Evolutionary conservation across 2,113 vertebrate genomes (phyloP).

Genomic region (Saguinus imperator): DNA sequence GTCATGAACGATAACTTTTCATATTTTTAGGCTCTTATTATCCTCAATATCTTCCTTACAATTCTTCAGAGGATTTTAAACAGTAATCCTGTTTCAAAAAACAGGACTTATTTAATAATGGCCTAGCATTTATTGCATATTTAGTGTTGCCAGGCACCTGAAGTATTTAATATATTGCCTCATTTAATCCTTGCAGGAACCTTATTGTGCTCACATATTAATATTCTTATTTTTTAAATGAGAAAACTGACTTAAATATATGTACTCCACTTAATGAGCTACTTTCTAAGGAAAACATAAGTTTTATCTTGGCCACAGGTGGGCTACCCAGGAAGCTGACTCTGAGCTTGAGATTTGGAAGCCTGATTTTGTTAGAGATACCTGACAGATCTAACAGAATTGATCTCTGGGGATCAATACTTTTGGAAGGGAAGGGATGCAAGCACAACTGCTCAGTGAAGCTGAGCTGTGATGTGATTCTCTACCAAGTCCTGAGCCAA

Average conservation of each 20-base stretch:
- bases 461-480: neutral
- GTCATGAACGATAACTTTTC: neutral
- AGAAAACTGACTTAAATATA: neutral
- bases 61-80: neutral
- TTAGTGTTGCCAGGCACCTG: neutral
- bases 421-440: neutral
- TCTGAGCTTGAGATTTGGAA: neutral
- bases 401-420: neutral
- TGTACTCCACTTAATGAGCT: neutral
- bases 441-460: neutral
- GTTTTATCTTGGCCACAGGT: neutral
- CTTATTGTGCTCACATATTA: neutral
- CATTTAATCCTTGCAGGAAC: neutral
- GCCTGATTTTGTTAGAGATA: neutral
- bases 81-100: neutral
- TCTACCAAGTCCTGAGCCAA: neutral
- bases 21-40: neutral
- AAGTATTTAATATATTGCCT: neutral
- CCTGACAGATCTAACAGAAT: no score
- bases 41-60: neutral
- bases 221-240: neutral
- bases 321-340: neutral
- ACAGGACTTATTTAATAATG: neutral
- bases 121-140: neutral
- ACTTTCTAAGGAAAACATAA: neutral